These are phyloP conservation scores for Tinea pellionella DNA, from an alignment of 2,888 invertebrate species.

Conservation along the genomic window DNA sequence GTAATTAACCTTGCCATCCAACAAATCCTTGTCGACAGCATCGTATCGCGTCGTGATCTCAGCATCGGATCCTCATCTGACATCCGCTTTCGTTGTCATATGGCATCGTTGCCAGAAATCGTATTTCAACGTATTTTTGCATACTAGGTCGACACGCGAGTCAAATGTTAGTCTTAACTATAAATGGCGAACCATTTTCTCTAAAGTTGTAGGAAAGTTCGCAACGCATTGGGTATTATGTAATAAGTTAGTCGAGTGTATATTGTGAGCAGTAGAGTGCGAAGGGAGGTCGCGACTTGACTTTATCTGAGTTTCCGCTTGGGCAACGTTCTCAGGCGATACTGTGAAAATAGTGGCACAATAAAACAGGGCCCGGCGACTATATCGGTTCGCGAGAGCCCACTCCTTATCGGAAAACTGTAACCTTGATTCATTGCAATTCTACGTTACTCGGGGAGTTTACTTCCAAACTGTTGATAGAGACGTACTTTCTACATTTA, in stretches of 20 bases:
- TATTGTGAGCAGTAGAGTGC: slow-evolving; percentile 6
- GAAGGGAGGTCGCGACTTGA: slow-evolving; percentile 46
- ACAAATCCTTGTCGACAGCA: too few relatives aligned
- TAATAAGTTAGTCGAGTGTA: slow-evolving; percentile 11
- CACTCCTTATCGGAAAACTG: slow-evolving; percentile 59
- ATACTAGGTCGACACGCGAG: not conserved
- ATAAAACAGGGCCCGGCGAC: slow-evolving; percentile 50
- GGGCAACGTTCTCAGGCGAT: slow-evolving; percentile 54
- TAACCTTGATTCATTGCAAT: slow-evolving; percentile 55
- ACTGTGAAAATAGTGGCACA: slow-evolving; percentile 61
- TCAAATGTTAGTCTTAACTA: not conserved
- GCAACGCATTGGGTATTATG: slow-evolving; percentile 1
- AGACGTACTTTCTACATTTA: not conserved
- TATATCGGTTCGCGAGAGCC: slow-evolving; percentile 37
- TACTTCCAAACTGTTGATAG: not conserved
- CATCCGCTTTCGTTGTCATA: too few relatives aligned
- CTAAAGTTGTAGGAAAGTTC: not conserved
- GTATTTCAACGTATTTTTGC: not conserved
- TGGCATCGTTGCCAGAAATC: too few relatives aligned
- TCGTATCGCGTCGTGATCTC: too few relatives aligned
- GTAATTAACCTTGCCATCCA: too few relatives aligned
- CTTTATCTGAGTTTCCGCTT: slow-evolving; percentile 58
- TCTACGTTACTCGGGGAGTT: slow-evolving; percentile 36
- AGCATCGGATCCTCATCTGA: too few relatives aligned
- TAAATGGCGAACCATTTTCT: not conserved